These are phyloP conservation scores for Pyrgus malvae DNA, from an alignment of 2,888 invertebrate species.

Conservation along the genomic window DNA sequence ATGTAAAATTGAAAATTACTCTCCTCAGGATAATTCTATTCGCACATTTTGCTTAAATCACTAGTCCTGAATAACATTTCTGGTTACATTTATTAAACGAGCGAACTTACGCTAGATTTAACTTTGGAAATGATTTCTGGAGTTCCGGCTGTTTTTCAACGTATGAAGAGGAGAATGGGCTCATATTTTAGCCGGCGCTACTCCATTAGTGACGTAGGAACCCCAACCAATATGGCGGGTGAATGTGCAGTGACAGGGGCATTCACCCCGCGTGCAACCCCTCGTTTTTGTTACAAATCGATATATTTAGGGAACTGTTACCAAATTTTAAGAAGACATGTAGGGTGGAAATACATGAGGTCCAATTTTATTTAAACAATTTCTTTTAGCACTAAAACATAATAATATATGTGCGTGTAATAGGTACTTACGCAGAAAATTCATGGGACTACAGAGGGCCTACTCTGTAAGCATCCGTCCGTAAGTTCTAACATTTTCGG, in stretches of 20 bases:
- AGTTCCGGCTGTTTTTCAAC: slow-evolving; percentile 62
- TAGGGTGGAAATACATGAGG: too few species aligned
- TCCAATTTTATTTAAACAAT: neutral
- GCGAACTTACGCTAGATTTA: slow-evolving; percentile 44
- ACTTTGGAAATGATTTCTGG: slow-evolving; percentile 49
- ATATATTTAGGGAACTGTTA: slow-evolving; percentile 70
- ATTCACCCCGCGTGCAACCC: slow-evolving; percentile 75
- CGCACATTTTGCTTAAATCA: slow-evolving; percentile 17
- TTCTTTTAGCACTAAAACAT: neutral
- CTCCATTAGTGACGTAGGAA: slow-evolving; percentile 75
- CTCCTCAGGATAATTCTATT: slow-evolving; percentile 11
- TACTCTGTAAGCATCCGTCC: too few species aligned
- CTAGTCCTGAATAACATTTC: slow-evolving; percentile 30
- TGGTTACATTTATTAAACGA: slow-evolving; percentile 37
- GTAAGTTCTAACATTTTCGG: too few species aligned
- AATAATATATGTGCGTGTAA: too few species aligned
- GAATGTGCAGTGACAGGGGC: slow-evolving; percentile 79
- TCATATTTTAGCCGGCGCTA: slow-evolving; percentile 74
- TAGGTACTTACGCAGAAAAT: too few species aligned
- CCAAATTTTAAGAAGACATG: slow-evolving; percentile 49
- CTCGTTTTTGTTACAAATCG: slow-evolving; percentile 80
- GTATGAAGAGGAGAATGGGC: slow-evolving; percentile 63
- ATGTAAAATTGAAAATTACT: slow-evolving; percentile 7
- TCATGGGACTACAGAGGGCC: too few species aligned
- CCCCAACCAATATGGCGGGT: slow-evolving; percentile 72